Conservation (phyloP, 2,797 vertebrate species). For the Etheostoma perlongum region DNA sequence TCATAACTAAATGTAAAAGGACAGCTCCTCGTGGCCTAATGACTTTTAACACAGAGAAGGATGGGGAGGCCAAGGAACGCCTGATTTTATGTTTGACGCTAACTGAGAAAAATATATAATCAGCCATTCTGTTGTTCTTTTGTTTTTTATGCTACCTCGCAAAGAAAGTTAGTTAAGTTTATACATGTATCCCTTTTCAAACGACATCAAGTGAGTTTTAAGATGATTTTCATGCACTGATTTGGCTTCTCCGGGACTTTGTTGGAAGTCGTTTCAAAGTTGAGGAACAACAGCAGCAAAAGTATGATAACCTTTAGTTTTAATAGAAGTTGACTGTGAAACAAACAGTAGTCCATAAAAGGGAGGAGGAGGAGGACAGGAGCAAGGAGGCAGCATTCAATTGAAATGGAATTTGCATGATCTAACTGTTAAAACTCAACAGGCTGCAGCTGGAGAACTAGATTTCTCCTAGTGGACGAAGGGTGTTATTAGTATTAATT, state of each 20-base stretch:
- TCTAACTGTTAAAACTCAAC: conserved; percentile 46
- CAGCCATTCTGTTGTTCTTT: conserved; percentile 17
- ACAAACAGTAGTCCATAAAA: conserved; percentile 58
- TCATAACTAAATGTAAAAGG: conserved; percentile 34
- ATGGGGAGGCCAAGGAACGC: conserved; percentile 42
- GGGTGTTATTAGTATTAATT: conserved; percentile 17
- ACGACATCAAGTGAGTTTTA: not conserved
- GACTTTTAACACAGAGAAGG: conserved; percentile 14
- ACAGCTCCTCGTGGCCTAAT: conserved; percentile 35
- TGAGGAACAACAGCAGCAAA: not conserved
- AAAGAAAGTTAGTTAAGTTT: conserved; percentile 24
- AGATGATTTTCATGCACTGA: not conserved
- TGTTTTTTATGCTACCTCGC: conserved; percentile 12
- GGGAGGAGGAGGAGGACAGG: conserved; percentile 27
- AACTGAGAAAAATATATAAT: conserved; percentile 50
- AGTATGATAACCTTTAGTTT: conserved; percentile 36
- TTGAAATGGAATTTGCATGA: conserved; percentile 49
- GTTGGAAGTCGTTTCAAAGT: conserved; percentile 7
- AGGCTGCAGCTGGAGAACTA: conserved; percentile 26
- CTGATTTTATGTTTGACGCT: conserved; percentile 57
- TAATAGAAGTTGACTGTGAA: conserved; percentile 21
- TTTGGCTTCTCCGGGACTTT: not conserved
- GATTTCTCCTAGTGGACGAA: conserved; percentile 43
- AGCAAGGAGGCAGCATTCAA: conserved; percentile 36
- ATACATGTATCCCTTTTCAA: conserved; percentile 19